Evolutionary conservation across 2,797 vertebrate genomes (phyloP), one percentile per base, ranked within the genome.

Genomic region (Acanthiza pusilla): DNA sequence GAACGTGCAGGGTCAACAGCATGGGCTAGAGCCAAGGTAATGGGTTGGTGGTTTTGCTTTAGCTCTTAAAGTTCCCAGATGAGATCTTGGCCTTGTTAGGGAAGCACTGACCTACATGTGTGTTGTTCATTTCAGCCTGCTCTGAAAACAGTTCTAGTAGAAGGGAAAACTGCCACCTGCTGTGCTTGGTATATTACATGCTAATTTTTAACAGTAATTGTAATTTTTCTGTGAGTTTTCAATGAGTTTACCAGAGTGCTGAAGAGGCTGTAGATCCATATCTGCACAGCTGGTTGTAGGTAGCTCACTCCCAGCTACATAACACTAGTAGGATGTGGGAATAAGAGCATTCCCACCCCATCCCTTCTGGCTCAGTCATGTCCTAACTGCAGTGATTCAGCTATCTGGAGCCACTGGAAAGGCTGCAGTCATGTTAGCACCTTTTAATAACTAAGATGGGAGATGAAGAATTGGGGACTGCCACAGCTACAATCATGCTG

Each of bases 201-300:
- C 22, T 85, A 57, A 54, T 86, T 88, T 86, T 81, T 50, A 86
- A 42, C 45, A 36, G 26, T 48, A 71, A 53, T 43, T 63, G 48
- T 80, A 54, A 36, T 65, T 86, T 82, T 68, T 80, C 42, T 80
- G 34, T 54, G 70, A n/a, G 38, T 91, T 77, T 50, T 80, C 73
- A 83, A 48, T 88, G 57, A 68, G 25, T 47, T 80, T 85, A 62
- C 12, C 16, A 72, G 32, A 10, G 25, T 88, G 78, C 65, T 88
- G 57, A 76, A 94, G 85, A 82, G 48, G 32, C 86, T 91, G 68
- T 30, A 70, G 36, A 57, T 93, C 72, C 27, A 0, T 79, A 51
- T 89, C 72, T 89, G 89, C 89, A 74, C 91, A 96, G 93, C 93
- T 94, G 93, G 91, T 50, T 89, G 89, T 91, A 94, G 91, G 96